phyloP scores from a whole-genome alignment of 2,888 invertebrate genomes.

The Sisyra terminalis region DNA sequence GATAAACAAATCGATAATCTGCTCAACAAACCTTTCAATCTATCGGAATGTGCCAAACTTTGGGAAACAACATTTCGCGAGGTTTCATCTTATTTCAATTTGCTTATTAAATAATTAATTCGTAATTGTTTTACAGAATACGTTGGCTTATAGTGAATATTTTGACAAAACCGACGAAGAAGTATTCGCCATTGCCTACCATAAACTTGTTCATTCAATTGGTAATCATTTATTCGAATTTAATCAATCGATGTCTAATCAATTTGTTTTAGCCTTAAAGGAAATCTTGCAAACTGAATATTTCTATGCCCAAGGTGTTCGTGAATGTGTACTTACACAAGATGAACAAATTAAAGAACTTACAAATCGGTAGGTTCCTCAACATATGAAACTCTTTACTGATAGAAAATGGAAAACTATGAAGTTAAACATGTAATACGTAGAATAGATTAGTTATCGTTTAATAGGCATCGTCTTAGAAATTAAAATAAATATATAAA shows the following conservation, averaged over 20 bases:
- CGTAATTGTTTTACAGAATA: constrained; percentile 36
- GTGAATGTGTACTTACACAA: constrained; percentile 52
- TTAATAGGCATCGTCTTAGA: too few species aligned
- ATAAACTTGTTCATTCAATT: constrained; percentile 42
- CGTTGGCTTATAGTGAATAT: constrained; percentile 68
- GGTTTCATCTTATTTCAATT: constrained; percentile 20
- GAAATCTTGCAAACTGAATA: constrained; percentile 80
- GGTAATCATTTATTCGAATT: constrained; percentile 17
- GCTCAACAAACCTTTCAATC: constrained; percentile 39
- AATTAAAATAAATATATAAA: too few species aligned
- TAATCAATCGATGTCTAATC: background rate
- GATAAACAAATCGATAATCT: constrained; percentile 45
- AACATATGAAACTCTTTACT: background rate
- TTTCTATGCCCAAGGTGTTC: constrained; percentile 65
- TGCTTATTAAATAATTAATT: background rate
- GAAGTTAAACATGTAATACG: too few species aligned
- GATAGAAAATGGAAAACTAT: background rate
- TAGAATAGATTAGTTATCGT: too few species aligned
- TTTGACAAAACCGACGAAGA: constrained; percentile 72
- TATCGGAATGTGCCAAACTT: constrained; percentile 58
- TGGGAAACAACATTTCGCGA: constrained; percentile 67
- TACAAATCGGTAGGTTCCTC: constrained; percentile 6
- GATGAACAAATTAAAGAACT: constrained; percentile 34
- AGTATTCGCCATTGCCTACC: constrained; percentile 72
- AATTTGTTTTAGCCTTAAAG: constrained; percentile 47